Conservation (phyloP, 1,140 invertebrate species). For the Lasioglossum albipes region DNA sequence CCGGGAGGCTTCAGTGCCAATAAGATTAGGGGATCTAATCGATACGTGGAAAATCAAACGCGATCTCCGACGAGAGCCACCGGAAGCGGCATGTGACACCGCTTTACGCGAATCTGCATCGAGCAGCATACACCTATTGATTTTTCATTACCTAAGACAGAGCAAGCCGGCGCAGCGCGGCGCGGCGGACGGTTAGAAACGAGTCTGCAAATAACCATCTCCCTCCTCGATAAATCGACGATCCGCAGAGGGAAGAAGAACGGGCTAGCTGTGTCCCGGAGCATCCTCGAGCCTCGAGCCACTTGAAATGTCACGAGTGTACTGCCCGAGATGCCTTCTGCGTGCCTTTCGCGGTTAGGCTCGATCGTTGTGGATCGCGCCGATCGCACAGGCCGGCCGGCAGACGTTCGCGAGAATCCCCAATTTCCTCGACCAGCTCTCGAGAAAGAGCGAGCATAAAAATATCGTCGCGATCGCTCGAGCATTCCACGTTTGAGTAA, state of each 20-base stretch:
- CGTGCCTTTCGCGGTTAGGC: constrained; percentile 35
- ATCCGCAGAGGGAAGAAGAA: background rate
- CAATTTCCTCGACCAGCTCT: no score
- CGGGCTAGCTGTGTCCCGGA: background rate
- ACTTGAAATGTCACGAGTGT: constrained; percentile 47
- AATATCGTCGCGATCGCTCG: no score
- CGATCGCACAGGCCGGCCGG: background rate
- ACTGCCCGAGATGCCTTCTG: constrained; percentile 36
- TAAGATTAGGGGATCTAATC: background rate
- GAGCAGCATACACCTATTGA: background rate
- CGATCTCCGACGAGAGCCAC: no score
- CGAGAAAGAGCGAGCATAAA: no score
- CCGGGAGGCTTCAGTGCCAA: no score
- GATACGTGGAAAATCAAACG: background rate
- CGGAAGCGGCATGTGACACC: background rate
- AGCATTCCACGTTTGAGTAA: no score
- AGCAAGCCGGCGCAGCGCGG: no score
- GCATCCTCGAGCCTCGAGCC: constrained; percentile 30
- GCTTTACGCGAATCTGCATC: background rate
- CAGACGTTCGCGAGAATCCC: no score
- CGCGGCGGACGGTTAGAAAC: constrained; percentile 2
- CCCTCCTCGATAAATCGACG: background rate
- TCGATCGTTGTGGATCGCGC: constrained; percentile 4
- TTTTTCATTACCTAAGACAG: constrained; percentile 31
- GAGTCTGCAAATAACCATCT: constrained; percentile 3